Conservation (phyloP, 2,797 vertebrate species). For the Fratercula arctica region DNA sequence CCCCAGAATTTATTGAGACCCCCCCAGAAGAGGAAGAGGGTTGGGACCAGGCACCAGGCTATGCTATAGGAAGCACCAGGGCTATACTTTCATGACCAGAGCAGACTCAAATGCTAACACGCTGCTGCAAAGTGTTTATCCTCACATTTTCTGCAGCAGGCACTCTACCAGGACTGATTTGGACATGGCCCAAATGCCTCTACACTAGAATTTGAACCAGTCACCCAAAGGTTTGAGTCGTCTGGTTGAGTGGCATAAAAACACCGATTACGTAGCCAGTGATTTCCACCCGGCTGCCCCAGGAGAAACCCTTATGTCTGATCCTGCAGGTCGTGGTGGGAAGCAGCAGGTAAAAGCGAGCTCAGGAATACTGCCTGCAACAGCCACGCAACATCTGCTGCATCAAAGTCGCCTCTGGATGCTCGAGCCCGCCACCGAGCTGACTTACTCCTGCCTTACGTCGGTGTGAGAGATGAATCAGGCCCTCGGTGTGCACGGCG, state of each 20-base stretch:
- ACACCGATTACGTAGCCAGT: background rate
- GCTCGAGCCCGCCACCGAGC: background rate
- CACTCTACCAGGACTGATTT: background rate
- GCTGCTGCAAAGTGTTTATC: background rate
- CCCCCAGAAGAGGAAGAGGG: background rate
- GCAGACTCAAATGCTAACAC: background rate
- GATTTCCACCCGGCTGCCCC: background rate
- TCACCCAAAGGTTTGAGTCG: background rate
- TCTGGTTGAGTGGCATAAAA: background rate
- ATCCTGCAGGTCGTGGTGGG: background rate
- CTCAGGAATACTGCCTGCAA: constrained; percentile 37
- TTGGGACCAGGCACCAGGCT: background rate
- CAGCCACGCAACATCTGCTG: constrained; percentile 58
- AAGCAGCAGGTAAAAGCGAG: constrained; percentile 48
- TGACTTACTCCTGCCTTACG: background rate
- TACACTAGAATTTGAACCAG: background rate
- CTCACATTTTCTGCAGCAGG: background rate
- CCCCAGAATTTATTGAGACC: background rate
- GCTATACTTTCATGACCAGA: background rate
- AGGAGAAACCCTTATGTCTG: background rate
- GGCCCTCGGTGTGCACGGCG: background rate
- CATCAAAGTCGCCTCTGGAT: constrained; percentile 41
- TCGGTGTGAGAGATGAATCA: background rate
- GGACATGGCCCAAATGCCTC: background rate
- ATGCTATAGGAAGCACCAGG: background rate